These are phyloP conservation scores for Delichon dasypus DNA, from an alignment of 2,797 vertebrate species.

Conservation along the genomic window DNA sequence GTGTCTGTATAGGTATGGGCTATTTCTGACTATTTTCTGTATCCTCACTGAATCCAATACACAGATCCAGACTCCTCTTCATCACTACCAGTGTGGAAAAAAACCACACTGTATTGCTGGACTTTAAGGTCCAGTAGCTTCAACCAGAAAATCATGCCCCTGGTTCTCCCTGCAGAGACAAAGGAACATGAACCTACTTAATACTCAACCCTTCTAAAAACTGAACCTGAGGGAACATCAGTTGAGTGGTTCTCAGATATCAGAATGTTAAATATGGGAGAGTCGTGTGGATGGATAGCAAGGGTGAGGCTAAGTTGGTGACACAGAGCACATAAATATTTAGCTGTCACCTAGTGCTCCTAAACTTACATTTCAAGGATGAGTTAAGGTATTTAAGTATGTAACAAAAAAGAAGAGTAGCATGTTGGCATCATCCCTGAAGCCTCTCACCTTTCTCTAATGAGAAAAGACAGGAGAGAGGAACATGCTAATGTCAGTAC, in stretches of 20 bases:
- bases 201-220: not conserved
- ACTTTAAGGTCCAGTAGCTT: not conserved
- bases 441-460: not conserved
- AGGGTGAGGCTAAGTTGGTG: not conserved
- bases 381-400: not conserved
- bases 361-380: not conserved
- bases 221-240: not conserved
- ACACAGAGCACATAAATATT: not conserved
- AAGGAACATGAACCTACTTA: not conserved
- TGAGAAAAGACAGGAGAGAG: not conserved
- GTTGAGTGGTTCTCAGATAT: not conserved
- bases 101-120: not conserved
- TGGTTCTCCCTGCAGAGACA: not conserved
- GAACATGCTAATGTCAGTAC: not conserved
- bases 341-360: not conserved
- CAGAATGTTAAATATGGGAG: not conserved
- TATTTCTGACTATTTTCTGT: not conserved
- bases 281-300: not conserved
- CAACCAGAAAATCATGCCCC: not conserved
- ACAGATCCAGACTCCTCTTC: not conserved
- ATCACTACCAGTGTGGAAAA: not conserved
- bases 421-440: not conserved
- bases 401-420: not conserved
- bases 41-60: not conserved
- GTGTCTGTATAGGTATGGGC: not conserved